A percentile compares a stretch with the other conserved stretches of the same genome.
phyloP scores from a whole-genome alignment of 2,797 vertebrate genomes.

The Buceros bicornis region DNA sequence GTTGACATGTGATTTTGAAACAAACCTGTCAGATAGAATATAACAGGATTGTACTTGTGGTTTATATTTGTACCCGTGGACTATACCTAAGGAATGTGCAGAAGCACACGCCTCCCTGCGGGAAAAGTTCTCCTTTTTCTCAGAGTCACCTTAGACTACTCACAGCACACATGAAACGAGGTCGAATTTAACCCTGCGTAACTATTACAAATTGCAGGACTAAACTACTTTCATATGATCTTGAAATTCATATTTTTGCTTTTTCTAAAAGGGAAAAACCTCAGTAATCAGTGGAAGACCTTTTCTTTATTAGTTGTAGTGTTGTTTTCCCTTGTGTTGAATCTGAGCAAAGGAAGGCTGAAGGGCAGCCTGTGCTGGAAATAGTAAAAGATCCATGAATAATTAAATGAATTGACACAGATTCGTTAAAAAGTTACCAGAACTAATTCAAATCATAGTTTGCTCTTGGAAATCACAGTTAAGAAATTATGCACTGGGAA shows the following conservation, averaged over 20 bases:
- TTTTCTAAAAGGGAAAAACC: neutral
- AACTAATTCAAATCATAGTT: neutral
- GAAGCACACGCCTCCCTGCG: neutral
- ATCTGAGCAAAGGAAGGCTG: neutral
- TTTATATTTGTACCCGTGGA: neutral
- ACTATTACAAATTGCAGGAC: neutral
- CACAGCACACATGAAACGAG: neutral
- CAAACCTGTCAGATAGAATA: neutral
- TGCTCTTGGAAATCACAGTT: neutral
- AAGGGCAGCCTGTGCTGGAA: neutral
- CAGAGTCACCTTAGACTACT: neutral
- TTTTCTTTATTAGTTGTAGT: neutral
- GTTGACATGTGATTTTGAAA: neutral
- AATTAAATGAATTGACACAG: neutral
- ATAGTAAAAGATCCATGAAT: neutral
- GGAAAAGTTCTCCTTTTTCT: neutral
- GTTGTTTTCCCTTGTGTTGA: neutral
- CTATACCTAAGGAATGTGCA: neutral
- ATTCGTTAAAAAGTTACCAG: slow-evolving; percentile 20
- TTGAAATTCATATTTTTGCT: neutral
- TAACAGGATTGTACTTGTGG: neutral
- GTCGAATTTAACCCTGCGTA: neutral
- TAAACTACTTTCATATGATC: neutral
- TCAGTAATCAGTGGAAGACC: neutral
- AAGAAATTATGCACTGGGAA: neutral